Percentiles rank a stretch among this genome's conserved stretches.
Conservation (phyloP, 2,888 invertebrate species). For the Yponomeuta cagnagella region DNA sequence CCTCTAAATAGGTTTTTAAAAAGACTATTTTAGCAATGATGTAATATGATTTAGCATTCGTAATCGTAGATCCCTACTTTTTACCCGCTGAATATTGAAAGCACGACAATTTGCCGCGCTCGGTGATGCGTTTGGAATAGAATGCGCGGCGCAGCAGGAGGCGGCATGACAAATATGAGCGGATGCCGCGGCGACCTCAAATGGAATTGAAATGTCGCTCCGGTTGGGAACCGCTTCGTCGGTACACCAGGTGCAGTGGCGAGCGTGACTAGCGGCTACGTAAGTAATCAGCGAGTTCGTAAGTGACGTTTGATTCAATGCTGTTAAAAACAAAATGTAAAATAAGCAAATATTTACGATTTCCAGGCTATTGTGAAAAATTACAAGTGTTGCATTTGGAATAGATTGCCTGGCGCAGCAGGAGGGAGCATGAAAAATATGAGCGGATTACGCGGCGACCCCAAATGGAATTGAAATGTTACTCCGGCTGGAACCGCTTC, state of each 20-base stretch:
- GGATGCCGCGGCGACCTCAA: slow-evolving; percentile 6
- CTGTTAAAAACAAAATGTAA: too few species aligned
- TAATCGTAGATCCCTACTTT: neutral
- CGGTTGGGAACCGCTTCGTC: neutral
- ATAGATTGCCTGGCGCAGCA: neutral
- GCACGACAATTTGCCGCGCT: neutral
- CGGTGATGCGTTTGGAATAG: neutral
- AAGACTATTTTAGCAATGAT: too few species aligned
- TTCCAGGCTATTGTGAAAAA: too few species aligned
- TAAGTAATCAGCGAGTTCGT: neutral
- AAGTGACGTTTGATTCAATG: too few species aligned
- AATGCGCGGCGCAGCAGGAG: neutral
- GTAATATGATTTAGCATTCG: too few species aligned
- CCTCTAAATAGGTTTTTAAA: too few species aligned
- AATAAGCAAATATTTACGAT: too few species aligned
- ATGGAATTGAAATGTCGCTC: slow-evolving; percentile 11
- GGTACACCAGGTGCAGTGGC: neutral
- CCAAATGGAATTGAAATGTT: slow-evolving; percentile 7
- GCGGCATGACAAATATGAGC: slow-evolving; percentile 10
- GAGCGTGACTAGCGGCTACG: neutral
- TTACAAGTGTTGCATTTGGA: neutral
- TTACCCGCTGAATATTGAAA: neutral
- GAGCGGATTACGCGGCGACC: slow-evolving; percentile 3
- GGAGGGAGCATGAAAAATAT: slow-evolving; percentile 6
- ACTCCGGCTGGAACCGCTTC: slow-evolving; percentile 4